A percentile compares a stretch with the other conserved stretches of the same genome.
Conservation (phyloP, 2,797 vertebrate species). For the Tarsius wallacei region DNA sequence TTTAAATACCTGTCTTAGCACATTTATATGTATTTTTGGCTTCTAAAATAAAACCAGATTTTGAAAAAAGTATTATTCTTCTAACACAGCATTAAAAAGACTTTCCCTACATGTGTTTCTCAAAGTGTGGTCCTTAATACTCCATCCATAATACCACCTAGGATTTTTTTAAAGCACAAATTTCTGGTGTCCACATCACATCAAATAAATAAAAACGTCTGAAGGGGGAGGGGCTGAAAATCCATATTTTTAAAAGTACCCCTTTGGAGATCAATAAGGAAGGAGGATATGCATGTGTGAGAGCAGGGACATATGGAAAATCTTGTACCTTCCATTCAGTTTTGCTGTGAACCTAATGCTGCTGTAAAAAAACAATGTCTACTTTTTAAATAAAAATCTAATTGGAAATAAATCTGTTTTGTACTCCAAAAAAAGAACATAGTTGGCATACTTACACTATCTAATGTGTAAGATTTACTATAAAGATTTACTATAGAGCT, state of each 20-base stretch:
- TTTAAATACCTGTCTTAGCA: conserved; percentile 67
- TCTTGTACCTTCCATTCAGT: not conserved
- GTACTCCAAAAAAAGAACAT: not conserved
- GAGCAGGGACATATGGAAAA: not conserved
- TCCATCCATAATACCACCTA: not conserved
- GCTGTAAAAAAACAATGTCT: not conserved
- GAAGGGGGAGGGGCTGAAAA: not conserved
- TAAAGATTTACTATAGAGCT: not conserved
- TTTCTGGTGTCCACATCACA: not conserved
- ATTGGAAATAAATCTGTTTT: not conserved
- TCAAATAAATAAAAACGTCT: not conserved
- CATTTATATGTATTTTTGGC: conserved; percentile 60
- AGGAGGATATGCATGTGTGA: not conserved
- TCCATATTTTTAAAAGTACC: not conserved
- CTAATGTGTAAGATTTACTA: not conserved
- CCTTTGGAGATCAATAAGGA: not conserved
- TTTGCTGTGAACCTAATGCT: not conserved
- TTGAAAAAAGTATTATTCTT: not conserved
- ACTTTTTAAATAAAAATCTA: not conserved
- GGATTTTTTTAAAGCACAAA: not conserved
- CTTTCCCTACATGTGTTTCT: not conserved
- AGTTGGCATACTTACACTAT: not conserved
- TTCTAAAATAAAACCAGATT: conserved; percentile 51
- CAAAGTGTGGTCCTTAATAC: not conserved
- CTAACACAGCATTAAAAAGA: not conserved